Evolutionary conservation across 2,113 vertebrate species (phyloP), one percentile per base, ranked within the genome.

Genomic region (human): DNA sequence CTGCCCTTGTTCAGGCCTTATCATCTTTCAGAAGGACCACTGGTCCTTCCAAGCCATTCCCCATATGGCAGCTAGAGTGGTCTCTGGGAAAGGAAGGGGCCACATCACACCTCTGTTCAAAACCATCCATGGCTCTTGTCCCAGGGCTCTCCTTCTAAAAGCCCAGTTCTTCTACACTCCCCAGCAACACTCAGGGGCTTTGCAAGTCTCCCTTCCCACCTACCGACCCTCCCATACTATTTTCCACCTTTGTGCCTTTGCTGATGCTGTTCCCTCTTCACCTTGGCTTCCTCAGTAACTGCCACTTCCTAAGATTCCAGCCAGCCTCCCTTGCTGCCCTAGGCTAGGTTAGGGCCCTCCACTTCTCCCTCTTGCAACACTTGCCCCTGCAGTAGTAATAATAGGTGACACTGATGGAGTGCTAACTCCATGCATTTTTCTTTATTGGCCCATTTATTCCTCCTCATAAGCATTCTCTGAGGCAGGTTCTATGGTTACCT

Each of bases 391-490:
- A 14, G 68, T 88, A 79, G 90, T 91, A 76, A 92, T 13, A 81
- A 48, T 1, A 52, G 18, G 50, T 82, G 48, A 57, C 64, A 40
- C 52, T 84, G 40, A 38, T 2, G 81, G 38, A 97, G 38, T 0
- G 61, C 48, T 52, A 27, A 43, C 20, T 50, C 82, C 50, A 6
- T 3, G 27, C n/a, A 38, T 38, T 93, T 89, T 92, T 89, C 90
- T 90, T 86, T 78, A 76, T 16, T 90, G 76, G 80, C 45, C 45
- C 64, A 61, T 50, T 52, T 75, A 66, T 90, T 94, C 79, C 61
- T 89, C 80, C 50, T 4, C 40, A 11, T 43, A 55, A 8, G 52
- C 50, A 88, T 25, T 70, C 57, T 48, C 40, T 6, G 50, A 96
- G 81, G n/a, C 76, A 52, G 70, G 45, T 16, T 82, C 91, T 73